Percentiles rank a stretch among this genome's conserved stretches.
phyloP scores from a whole-genome alignment of 2,797 vertebrate species.

The Morelia viridis region DNA sequence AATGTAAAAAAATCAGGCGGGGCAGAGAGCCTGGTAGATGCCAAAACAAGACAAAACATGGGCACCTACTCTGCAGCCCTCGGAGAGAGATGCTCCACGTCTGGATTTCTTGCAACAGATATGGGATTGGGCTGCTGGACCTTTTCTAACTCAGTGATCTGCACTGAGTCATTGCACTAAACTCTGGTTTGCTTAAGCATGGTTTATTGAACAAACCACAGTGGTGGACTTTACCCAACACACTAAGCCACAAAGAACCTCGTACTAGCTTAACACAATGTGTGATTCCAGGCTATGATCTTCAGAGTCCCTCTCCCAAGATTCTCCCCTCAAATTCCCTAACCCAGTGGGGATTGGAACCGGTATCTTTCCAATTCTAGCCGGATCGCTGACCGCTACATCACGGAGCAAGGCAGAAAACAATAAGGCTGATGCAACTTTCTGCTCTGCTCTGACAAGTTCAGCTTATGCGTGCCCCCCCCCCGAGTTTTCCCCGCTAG shows the following conservation, averaged over 20 bases:
- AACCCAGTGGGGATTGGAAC: neutral
- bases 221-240: neutral
- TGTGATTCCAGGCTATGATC: neutral
- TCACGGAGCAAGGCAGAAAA: neutral
- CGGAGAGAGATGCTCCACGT: too few species aligned
- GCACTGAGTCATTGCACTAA: neutral
- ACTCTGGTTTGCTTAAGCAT: neutral
- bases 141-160: neutral
- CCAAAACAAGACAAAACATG: neutral
- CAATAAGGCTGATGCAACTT: neutral
- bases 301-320: neutral
- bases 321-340: neutral
- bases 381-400: neutral
- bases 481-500: neutral
- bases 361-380: neutral
- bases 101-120: neutral
- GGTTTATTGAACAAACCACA: neutral
- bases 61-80: neutral
- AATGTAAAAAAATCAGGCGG: neutral
- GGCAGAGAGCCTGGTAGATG: neutral
- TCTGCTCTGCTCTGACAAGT: neutral
- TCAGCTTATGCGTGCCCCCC: neutral
- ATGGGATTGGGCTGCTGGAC: neutral
- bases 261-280: neutral
- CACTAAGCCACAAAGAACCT: neutral